Evolutionary conservation across 2,113 vertebrate species (phyloP).

Genomic region (Chaetorhynchus papuensis): DNA sequence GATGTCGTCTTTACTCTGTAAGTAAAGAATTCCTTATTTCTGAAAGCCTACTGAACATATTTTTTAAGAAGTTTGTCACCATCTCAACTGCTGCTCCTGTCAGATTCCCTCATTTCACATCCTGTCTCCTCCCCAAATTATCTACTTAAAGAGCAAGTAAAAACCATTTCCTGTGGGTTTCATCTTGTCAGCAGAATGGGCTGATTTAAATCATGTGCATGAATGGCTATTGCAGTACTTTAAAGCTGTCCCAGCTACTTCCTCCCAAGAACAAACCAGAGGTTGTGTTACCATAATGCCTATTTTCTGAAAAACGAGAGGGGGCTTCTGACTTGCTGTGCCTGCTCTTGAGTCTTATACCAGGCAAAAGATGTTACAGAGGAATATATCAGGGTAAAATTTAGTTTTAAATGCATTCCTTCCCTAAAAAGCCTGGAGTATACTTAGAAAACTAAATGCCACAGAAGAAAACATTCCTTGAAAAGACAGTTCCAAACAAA

Average conservation of each 20-base stretch:
- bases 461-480: neutral
- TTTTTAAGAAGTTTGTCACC: neutral
- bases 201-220: constrained; percentile 1
- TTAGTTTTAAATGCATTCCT: neutral
- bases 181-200: neutral
- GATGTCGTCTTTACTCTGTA: neutral
- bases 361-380: neutral
- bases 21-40: neutral
- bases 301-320: neutral
- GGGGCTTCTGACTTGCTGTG: neutral
- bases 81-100: neutral
- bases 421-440: neutral
- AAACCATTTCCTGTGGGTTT: constrained; percentile 18
- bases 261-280: neutral
- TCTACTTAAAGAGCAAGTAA: constrained; percentile 10
- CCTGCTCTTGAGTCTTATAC: neutral
- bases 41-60: neutral
- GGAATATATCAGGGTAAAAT: neutral
- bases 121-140: neutral
- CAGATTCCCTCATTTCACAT: neutral
- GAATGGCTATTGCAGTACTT: neutral
- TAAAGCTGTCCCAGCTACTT: neutral
- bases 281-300: neutral
- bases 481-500: neutral
- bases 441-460: neutral